Conservation (phyloP, 1,140 invertebrate genomes). For the Aporrectodea caliginosa region DNA sequence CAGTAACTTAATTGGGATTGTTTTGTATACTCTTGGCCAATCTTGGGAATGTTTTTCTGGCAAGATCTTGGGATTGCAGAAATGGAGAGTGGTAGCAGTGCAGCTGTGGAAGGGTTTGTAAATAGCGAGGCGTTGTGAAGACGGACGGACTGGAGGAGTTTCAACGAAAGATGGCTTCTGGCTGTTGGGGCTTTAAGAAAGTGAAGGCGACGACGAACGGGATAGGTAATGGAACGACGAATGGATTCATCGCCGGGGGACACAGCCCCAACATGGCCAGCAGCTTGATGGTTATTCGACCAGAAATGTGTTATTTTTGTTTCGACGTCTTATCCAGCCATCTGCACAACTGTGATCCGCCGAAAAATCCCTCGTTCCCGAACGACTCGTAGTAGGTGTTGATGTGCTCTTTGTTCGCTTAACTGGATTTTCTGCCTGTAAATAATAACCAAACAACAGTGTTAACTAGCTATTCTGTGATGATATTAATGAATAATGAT, state of each 20-base stretch:
- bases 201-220: not conserved
- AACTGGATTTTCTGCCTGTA: no score
- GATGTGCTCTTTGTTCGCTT: no score
- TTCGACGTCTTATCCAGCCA: conserved; percentile 94
- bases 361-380: conserved; percentile 76
- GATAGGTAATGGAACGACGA: not conserved
- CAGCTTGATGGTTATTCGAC: conserved; percentile 67
- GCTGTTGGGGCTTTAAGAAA: not conserved
- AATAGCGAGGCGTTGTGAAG: not conserved
- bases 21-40: no score
- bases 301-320: conserved; percentile 97
- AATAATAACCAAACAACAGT: no score
- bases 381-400: conserved; percentile 95
- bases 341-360: conserved; percentile 84
- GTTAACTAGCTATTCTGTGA: no score
- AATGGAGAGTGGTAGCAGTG: no score
- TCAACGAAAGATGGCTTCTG: not conserved
- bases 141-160: not conserved
- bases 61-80: no score
- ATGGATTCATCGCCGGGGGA: not conserved
- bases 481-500: no score
- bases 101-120: not conserved
- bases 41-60: no score
- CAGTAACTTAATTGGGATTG: no score
- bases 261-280: not conserved